A percentile compares a stretch with the other conserved stretches of the same genome.
Conservation (phyloP, 2,797 vertebrate species). For the Cheirogaleus major region DNA sequence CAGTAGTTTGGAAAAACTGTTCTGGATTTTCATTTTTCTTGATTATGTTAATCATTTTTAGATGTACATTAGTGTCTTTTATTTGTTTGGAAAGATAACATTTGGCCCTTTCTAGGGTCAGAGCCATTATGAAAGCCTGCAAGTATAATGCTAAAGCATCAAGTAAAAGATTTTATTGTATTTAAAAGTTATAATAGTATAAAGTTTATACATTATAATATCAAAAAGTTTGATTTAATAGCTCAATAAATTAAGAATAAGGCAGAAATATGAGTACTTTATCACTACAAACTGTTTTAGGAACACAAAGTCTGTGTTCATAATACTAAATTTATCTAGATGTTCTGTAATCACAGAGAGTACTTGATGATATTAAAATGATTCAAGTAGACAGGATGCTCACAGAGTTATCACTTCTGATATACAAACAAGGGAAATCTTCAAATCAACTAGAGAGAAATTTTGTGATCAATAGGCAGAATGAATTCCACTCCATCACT, state of each 20-base stretch:
- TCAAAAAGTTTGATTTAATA: neutral
- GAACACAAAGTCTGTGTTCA: conserved; percentile 54
- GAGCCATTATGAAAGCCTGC: neutral
- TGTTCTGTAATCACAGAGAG: conserved; percentile 53
- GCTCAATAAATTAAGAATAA: conserved; percentile 24
- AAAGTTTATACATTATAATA: neutral
- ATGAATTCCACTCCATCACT: neutral
- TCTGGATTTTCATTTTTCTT: conserved; percentile 25
- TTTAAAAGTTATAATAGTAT: neutral
- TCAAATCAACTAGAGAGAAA: neutral
- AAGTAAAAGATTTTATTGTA: neutral
- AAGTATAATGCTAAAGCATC: neutral
- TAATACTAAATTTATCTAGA: conserved; percentile 63
- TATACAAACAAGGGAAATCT: neutral
- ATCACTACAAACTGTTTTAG: conserved; percentile 51
- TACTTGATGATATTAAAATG: conserved; percentile 57
- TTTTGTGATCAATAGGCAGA: neutral
- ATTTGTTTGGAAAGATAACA: neutral
- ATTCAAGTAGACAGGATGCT: conserved; percentile 31
- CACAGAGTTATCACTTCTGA: conserved; percentile 48
- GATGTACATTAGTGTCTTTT: neutral
- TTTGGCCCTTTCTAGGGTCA: neutral
- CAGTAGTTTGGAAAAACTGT: neutral
- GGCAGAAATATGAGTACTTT: conserved; percentile 37
- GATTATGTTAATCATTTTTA: conserved; percentile 5